Evolutionary conservation across 1,140 invertebrate genomes (phyloP), one percentile per base, ranked within the genome.

Genomic region (Aphelinus atriplicis): DNA sequence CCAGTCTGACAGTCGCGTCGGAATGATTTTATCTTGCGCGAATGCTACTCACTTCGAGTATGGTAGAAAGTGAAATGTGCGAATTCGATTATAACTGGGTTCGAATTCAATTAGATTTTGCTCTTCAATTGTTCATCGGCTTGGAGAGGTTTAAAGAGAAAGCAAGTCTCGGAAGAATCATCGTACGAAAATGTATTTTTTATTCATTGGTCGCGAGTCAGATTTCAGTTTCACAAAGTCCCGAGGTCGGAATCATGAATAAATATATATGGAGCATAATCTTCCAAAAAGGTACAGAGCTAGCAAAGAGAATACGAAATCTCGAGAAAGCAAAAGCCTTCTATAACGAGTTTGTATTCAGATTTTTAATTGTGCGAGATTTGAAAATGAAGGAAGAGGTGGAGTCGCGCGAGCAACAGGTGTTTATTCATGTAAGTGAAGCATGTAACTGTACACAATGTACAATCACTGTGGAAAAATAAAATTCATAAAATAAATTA

Each of bases 391-490:
- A 63, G 5, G 6, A 2, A 45, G 26, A 50, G 42, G n/a, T 10
- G 56, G 55, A 67, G 50, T 74, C 26, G 45, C 7, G 47, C 4
- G 43, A 53, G 55, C 55, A 71, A 48, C 67, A n/a, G 1, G 7
- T 55, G 53, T 7, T 6, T 62, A 9, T 47, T 50, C 48, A 55
- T 69, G 45, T n/a, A 10, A 62, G 55, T 48, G 45, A 58, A 75
- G 61, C 73, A 26, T 50, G 51, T 70, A 70, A 74, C 60, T 69
- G 65, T 56, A 61, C 57, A 9, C 56, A 51, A 51, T 26, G 26
- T 7, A 71, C 58, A 71, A 63, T 71, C 69, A 56, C 50, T 62
- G 58, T 57, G 56, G 51, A 43, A 60, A 51, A 71, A 45, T 46
- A 63, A 62, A 71, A 71, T 46, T 62, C 43, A 47, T 43, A 53